These are phyloP conservation scores for Nycticryphes semicollaris DNA, from an alignment of 2,113 vertebrate species.

Conservation along the genomic window DNA sequence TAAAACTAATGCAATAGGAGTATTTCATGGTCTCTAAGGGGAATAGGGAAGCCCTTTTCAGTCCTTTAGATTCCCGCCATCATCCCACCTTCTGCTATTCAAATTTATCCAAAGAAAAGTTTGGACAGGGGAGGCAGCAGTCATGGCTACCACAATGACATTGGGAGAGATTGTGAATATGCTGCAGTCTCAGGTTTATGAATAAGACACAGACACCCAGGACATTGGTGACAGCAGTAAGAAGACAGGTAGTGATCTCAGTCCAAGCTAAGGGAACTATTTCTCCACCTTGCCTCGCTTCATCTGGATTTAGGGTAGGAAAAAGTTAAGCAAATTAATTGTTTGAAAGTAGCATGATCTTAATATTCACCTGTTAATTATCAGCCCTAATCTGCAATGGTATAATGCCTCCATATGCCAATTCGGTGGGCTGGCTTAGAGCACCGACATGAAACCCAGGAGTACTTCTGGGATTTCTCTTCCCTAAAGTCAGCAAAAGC, in stretches of 20 bases:
- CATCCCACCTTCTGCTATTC: background rate
- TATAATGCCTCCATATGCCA: background rate
- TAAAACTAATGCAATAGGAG: background rate
- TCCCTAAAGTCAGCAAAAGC: conserved; percentile 36
- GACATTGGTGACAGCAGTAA: background rate
- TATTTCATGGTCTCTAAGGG: background rate
- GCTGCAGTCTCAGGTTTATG: background rate
- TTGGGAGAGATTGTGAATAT: background rate
- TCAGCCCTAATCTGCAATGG: background rate
- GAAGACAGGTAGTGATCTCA: background rate
- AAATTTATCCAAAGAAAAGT: background rate
- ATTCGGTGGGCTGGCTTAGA: background rate
- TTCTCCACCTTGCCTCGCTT: background rate
- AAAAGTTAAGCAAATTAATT: background rate
- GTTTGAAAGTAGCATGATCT: background rate
- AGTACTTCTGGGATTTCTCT: background rate
- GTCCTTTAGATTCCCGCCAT: background rate
- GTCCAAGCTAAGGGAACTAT: background rate
- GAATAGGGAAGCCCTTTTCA: background rate
- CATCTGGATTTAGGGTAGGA: background rate
- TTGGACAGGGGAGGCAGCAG: background rate
- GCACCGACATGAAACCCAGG: background rate
- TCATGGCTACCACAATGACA: background rate
- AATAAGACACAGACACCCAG: background rate
- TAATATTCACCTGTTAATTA: background rate